phyloP scores from a whole-genome alignment of 2,797 vertebrate genomes.

The Xerus rutilus region DNA sequence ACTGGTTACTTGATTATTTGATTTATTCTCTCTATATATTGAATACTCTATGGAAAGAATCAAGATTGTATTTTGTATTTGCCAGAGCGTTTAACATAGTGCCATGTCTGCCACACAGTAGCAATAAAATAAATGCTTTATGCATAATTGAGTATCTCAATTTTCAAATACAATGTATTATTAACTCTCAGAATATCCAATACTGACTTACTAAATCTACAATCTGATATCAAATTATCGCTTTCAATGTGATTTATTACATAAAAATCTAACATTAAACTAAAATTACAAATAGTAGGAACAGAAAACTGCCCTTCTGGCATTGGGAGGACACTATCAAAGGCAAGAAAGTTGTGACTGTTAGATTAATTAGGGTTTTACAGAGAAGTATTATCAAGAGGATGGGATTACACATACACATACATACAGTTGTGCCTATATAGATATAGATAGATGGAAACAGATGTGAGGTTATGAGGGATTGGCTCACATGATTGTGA shows the following conservation, averaged over 20 bases:
- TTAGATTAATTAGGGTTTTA: neutral
- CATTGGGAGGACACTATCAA: neutral
- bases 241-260: slow-evolving; percentile 22
- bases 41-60: neutral
- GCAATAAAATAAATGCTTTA: neutral
- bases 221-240: neutral
- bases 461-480: neutral
- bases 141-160: neutral
- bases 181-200: slow-evolving; percentile 26
- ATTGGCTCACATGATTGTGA: neutral
- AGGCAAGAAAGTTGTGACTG: neutral
- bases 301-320: neutral
- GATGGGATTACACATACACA: neutral
- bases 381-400: neutral
- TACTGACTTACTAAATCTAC: slow-evolving; percentile 8
- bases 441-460: neutral
- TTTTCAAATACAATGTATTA: neutral
- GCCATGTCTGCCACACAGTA: neutral
- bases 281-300: neutral
- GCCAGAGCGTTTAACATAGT: neutral
- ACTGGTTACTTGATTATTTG: neutral
- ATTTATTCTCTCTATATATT: slow-evolving; percentile 17
- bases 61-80: slow-evolving; percentile 45
- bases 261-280: slow-evolving; percentile 15
- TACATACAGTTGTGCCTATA: neutral